Percentiles rank a stretch among this genome's conserved stretches.
Conservation (phyloP, 2,797 vertebrate species). For the Champsocephalus gunnari region DNA sequence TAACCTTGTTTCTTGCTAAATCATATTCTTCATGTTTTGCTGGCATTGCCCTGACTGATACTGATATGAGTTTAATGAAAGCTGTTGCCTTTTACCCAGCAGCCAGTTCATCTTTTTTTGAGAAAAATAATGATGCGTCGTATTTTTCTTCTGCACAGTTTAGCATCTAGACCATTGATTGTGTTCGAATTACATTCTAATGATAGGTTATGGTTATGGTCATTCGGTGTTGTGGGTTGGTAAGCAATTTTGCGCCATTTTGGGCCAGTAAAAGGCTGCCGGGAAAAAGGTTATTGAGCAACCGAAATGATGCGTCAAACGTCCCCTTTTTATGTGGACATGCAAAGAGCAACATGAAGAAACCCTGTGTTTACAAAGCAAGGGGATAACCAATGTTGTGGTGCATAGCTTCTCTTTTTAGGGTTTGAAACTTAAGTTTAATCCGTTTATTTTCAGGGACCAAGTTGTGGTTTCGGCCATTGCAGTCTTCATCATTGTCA, state of each 20-base stretch:
- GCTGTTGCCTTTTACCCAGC: conserved; percentile 26
- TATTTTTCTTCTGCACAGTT: conserved; percentile 22
- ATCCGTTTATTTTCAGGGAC: not conserved
- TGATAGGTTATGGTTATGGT: conserved; percentile 7
- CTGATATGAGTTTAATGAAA: conserved; percentile 46
- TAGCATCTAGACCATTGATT: conserved; percentile 27
- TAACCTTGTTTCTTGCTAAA: conserved; percentile 36
- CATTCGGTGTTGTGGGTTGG: conserved; percentile 9
- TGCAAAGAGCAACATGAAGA: too few species aligned
- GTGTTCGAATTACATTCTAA: conserved; percentile 22
- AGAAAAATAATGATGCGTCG: conserved; percentile 21
- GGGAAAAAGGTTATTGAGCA: conserved; percentile 7
- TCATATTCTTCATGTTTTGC: conserved; percentile 38
- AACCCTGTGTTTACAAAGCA: too few species aligned
- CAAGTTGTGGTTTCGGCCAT: not conserved
- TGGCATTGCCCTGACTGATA: conserved; percentile 23
- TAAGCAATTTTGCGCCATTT: conserved; percentile 4
- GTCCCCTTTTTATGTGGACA: too few species aligned
- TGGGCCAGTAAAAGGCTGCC: conserved; percentile 9
- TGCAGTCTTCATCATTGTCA: not conserved
- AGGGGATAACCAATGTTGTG: not conserved
- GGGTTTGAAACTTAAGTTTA: too few species aligned
- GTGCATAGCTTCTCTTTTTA: too few species aligned
- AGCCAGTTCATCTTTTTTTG: conserved; percentile 27
- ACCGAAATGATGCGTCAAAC: not conserved